phyloP scores from a whole-genome alignment of 2,797 vertebrate species.

The Anisognathus igniventris region DNA sequence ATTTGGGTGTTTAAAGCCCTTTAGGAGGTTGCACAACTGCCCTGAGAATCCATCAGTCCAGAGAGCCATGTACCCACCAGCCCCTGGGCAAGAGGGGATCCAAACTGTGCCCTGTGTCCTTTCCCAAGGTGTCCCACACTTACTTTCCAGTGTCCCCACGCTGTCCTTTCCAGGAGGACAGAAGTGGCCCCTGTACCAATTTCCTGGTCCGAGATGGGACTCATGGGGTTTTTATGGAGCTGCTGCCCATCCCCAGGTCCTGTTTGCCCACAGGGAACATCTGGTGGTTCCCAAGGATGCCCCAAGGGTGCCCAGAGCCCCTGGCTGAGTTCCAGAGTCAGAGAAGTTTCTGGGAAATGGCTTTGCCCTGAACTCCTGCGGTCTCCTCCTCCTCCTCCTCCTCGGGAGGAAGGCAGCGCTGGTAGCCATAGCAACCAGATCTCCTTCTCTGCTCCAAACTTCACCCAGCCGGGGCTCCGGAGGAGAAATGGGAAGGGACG shows the following conservation, averaged over 20 bases:
- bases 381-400: neutral
- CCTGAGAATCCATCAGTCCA: too few species aligned
- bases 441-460: neutral
- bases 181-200: neutral
- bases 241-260: neutral
- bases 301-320: neutral
- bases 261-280: fast-evolving
- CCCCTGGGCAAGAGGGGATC: fast-evolving
- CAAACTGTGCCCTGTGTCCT: fast-evolving
- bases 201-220: fast-evolving
- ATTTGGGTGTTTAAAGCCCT: neutral
- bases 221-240: neutral
- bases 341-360: neutral
- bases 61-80: neutral
- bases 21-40: neutral
- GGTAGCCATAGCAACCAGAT: conserved; percentile 48
- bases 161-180: neutral
- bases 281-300: neutral
- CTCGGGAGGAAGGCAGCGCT: neutral
- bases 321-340: neutral
- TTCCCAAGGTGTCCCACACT: neutral
- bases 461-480: neutral
- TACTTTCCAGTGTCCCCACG: neutral
- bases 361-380: neutral
- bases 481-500: neutral